Conservation (phyloP, 2,888 invertebrate species). For the Ischnura elegans region DNA sequence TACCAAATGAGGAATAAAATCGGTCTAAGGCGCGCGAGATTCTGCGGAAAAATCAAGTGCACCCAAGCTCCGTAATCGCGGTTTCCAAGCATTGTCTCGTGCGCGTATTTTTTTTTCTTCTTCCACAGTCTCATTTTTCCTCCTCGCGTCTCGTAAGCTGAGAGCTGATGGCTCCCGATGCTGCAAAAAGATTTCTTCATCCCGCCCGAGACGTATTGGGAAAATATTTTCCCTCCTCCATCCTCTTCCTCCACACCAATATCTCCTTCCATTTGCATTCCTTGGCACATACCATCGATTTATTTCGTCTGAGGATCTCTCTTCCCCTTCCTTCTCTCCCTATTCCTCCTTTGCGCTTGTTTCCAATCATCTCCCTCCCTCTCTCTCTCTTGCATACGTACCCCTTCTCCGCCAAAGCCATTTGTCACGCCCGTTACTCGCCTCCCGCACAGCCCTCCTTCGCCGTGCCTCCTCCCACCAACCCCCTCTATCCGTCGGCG, state of each 20-base stretch:
- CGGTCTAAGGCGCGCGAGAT: neutral
- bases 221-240: neutral
- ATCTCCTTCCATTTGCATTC: conserved; percentile 23
- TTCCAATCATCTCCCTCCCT: neutral
- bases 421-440: neutral
- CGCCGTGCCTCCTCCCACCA: neutral
- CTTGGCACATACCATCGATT: conserved; percentile 21
- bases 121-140: no score
- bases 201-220: neutral
- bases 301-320: conserved; percentile 18
- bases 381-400: neutral
- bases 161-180: neutral
- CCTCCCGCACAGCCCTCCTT: neutral
- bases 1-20: neutral
- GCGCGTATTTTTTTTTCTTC: neutral
- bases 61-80: neutral
- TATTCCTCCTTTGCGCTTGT: neutral
- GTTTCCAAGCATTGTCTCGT: conserved; percentile 1
- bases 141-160: neutral
- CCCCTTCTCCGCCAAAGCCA: neutral
- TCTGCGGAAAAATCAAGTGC: neutral
- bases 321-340: neutral
- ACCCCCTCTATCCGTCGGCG: neutral
- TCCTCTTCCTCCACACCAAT: neutral
- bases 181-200: neutral